These are phyloP conservation scores for Micoletzkya japonica DNA, from an alignment of 2,888 invertebrate species.

Conservation along the genomic window DNA sequence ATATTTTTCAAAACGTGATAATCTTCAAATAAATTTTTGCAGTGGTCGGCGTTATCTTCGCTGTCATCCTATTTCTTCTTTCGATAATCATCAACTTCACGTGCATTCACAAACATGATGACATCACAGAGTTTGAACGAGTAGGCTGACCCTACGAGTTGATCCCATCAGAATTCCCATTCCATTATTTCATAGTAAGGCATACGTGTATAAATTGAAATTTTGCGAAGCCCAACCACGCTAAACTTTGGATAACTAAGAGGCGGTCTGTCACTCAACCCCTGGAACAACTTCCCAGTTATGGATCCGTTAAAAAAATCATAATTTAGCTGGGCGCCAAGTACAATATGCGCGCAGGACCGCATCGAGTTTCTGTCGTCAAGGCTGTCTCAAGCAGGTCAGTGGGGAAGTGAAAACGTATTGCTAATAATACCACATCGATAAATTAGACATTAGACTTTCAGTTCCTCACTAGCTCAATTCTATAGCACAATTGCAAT, in stretches of 20 bases:
- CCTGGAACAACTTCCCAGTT: neutral
- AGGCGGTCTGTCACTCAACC: neutral
- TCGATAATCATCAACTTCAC: constrained; percentile 40
- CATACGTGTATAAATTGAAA: neutral
- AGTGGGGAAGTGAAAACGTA: constrained; percentile 27
- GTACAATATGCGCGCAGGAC: constrained; percentile 39
- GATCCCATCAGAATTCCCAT: neutral
- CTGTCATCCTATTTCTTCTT: constrained; percentile 33
- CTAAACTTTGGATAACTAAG: no score
- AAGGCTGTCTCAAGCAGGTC: constrained; percentile 34
- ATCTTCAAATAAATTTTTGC: neutral
- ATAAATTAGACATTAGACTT: no score
- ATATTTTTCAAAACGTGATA: neutral
- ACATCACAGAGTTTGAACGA: constrained; percentile 44
- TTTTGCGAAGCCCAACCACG: no score
- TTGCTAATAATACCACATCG: neutral
- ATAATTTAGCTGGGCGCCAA: constrained; percentile 39
- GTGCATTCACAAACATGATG: constrained; percentile 37
- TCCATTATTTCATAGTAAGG: neutral
- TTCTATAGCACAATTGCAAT: no score
- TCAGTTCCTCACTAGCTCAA: no score
- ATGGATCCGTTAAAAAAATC: neutral
- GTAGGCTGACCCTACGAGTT: constrained; percentile 18
- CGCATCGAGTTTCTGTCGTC: constrained; percentile 41
- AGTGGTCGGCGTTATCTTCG: constrained; percentile 30